Evolutionary conservation across 2,797 vertebrate species (phyloP).

Genomic region (Podarcis lilfordi): DNA sequence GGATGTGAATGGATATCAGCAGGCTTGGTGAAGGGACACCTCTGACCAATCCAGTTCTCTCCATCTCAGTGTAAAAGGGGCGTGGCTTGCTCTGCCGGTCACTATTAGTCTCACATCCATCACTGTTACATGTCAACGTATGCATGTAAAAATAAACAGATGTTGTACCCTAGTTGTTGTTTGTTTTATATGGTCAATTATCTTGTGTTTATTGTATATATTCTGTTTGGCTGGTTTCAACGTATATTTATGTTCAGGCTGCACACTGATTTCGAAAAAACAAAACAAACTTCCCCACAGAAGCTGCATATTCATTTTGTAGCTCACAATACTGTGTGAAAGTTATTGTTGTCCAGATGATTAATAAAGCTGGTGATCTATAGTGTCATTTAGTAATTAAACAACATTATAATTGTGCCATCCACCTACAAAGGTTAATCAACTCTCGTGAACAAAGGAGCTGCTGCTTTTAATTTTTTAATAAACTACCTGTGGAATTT

Average conservation of each 20-base stretch:
- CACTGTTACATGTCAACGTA: too few species aligned
- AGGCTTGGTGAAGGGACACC: too few species aligned
- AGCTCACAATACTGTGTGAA: background rate
- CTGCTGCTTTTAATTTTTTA: slow-evolving; percentile 26
- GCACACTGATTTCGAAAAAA: background rate
- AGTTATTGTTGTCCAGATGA: slow-evolving; percentile 20
- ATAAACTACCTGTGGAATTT: slow-evolving; percentile 24
- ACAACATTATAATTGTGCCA: slow-evolving; percentile 25
- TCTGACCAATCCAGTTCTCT: too few species aligned
- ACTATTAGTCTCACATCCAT: too few species aligned
- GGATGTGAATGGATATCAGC: too few species aligned
- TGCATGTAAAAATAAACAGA: too few species aligned
- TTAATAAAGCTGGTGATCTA: slow-evolving; percentile 28
- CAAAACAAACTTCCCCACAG: background rate
- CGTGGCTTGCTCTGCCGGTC: too few species aligned
- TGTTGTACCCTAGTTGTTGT: too few species aligned
- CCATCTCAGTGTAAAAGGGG: too few species aligned
- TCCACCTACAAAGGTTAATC: slow-evolving; percentile 34
- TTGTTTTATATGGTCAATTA: too few species aligned
- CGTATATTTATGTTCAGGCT: background rate
- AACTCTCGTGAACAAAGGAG: slow-evolving; percentile 18
- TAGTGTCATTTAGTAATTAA: slow-evolving; percentile 38
- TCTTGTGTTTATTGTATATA: background rate
- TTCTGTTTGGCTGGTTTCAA: background rate
- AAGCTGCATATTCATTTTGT: slow-evolving; percentile 4